Evolutionary conservation across 1,140 invertebrate genomes (phyloP).

Genomic region (Drosophila lowei): DNA sequence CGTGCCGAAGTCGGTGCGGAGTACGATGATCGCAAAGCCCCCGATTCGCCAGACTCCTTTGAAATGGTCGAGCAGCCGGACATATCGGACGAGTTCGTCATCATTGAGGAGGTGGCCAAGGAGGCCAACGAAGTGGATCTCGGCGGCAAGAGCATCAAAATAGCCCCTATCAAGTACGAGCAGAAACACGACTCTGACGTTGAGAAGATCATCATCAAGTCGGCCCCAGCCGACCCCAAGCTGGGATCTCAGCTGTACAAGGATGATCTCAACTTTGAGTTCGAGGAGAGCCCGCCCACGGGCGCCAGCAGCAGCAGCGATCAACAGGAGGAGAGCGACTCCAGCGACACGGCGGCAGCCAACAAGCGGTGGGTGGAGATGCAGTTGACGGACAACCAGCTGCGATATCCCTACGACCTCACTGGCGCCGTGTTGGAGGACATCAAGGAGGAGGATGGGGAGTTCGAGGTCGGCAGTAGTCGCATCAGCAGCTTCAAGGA

Average conservation of each 20-base stretch:
- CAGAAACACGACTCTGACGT: constrained; percentile 89
- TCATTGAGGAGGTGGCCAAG: constrained; percentile 92
- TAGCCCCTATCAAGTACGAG: constrained; percentile 85
- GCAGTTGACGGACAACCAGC: constrained; percentile 89
- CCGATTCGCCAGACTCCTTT: constrained; percentile 94
- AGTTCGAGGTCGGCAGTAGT: constrained; percentile 91
- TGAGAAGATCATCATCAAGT: constrained; percentile 88
- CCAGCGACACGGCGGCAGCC: constrained; percentile 87
- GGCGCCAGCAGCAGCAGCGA: constrained; percentile 83
- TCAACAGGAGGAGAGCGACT: constrained; percentile 83
- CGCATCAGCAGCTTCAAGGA: constrained; percentile 91
- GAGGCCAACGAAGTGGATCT: constrained; percentile 91
- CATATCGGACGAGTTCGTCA: constrained; percentile 93
- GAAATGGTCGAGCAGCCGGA: constrained; percentile 93
- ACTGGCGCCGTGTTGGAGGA: constrained; percentile 93
- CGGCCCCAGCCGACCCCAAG: constrained; percentile 84
- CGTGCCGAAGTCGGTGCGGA: constrained; percentile 69
- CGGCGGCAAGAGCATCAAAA: constrained; percentile 91
- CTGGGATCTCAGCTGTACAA: constrained; percentile 84
- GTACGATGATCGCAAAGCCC: constrained; percentile 85
- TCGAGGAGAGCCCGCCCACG: constrained; percentile 88
- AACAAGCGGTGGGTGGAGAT: constrained; percentile 95
- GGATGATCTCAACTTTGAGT: constrained; percentile 87
- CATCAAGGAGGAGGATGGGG: constrained; percentile 95
- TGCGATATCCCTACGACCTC: constrained; percentile 87